These are phyloP conservation scores for Parnassius apollo DNA, from an alignment of 2,888 invertebrate species.

Conservation along the genomic window DNA sequence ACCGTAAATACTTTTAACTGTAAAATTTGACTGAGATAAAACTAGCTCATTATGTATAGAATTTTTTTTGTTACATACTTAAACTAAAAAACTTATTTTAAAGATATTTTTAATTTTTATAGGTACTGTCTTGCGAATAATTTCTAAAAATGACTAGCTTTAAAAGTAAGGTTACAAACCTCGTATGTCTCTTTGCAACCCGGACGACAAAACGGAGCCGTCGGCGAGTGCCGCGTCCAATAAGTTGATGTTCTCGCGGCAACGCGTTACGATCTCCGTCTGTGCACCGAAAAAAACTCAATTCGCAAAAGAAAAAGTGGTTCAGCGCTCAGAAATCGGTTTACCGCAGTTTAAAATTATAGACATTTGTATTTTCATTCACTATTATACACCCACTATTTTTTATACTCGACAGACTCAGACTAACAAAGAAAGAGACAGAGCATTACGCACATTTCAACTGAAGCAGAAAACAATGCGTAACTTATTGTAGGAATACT, in stretches of 20 bases:
- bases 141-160: neutral
- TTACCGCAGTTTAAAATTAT: neutral
- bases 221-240: conserved; percentile 85
- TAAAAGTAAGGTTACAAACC: conserved; percentile 63
- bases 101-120: no score
- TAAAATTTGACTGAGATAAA: no score
- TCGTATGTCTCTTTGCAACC: conserved; percentile 81
- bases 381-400: no score
- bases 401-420: no score
- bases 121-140: neutral
- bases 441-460: neutral
- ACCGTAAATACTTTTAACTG: no score
- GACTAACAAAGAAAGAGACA: no score
- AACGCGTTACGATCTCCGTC: conserved; percentile 92
- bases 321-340: conserved; percentile 4
- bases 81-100: no score
- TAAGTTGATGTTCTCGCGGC: conserved; percentile 92
- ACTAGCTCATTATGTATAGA: no score
- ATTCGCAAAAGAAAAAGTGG: conserved; percentile 37
- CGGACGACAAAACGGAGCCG: conserved; percentile 71
- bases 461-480: neutral
- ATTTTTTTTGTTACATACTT: no score
- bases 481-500: neutral
- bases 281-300: conserved; percentile 70
- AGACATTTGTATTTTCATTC: no score